Base-by-base conservation (phyloP, 37 sponge, comb jelly and placozoan genomes). In the Ephydatia muelleri region DNA sequence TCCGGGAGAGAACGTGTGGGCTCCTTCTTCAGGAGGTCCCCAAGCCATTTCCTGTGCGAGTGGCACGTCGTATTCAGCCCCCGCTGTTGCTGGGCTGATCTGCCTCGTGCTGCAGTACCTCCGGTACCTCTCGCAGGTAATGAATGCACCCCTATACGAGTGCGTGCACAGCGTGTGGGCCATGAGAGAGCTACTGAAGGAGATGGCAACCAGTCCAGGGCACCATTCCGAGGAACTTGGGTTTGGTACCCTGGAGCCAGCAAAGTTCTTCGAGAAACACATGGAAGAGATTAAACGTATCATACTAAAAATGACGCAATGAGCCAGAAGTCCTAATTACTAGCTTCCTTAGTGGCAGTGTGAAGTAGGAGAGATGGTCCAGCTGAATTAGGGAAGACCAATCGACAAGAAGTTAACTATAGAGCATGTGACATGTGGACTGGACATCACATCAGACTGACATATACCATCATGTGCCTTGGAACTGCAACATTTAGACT, bases 51-150 rank as follows among this genome's bases (percentile, higher is more conserved):
- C 76, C 39, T 82, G 82, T 80, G 89, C 57, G 1, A 89, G 73
- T 79, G 89, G 89, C 0, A 89, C 89, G 13, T 89, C 89, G 43
- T 89, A 65, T 73, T 70, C 89, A 25, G 73, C 89, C 38, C 89
- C 89, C 0, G 84, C 74, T 5, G 84, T 89, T 19, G 89, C 89
- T 68, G 89, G 89, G 3, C 74, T 89, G 12, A 48, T 89, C 25
- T 89, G 85, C 28, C 84, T 78, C 6, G 25, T 84, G 47, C 64
- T 89, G 5, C 75, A 89, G 49, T 26, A 39, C 70, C 39, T 88
- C 38, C 5, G 9, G 29, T 11, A 69, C 3, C 68, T 68, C 26
- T 88, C 78, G 33, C 25, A 68, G 43, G 82, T 70, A 6, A 72
- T 28, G 28, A 83, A 40, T 27, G 48, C 25, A 23, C 69, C 67